Base-by-base conservation (phyloP, 2,113 vertebrate genomes). In the Xiphophorus maculatus region DNA sequence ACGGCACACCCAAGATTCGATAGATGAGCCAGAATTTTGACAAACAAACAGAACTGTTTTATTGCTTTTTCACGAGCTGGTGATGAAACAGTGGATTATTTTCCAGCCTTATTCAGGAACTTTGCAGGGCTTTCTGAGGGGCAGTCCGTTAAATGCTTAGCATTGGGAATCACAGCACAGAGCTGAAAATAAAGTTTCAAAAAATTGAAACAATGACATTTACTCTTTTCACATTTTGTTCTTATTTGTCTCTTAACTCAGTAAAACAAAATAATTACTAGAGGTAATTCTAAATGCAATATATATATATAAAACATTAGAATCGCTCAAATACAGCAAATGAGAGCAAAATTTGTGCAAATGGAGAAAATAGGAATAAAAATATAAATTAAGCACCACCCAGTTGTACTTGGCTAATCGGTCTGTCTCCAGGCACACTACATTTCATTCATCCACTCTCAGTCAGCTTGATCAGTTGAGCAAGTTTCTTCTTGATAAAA, bases 1-100 rank as follows among this genome's bases (percentile, higher is more conserved):
- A 58, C 1, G 71, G 37, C 71, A 48, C 44, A 62, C 33, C 76
- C 73, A 42, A 37, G 66, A 70, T 65, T 72, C 76, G 35, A 80
- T 77, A 35, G 42, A 28, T 60, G 76, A 78, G 19, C 40, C 19
- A 61, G 62, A 40, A 76, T 75, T 82, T 67, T 76, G 66, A 70
- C 62, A 60, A 37, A 48, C 72, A 62, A 48, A 37, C 30, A 67
- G 25, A 82, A 42, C 19, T 62, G 66, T 51, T 42, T 77, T 37
- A 67, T 12, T 12, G 5, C 30, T 81, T 35, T 8, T n/a, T 33
- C 35, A 54, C 4, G 29, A 71, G 12, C 69, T 0, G 6, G 66
- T 74, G 27, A 67, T 33, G 13, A 51, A 28, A 42, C 11, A 28
- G 17, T 3, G 0, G 13, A 40, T 32, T 54, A 11, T 13, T 54